Evolutionary conservation across 2,888 invertebrate species (phyloP).

Genomic region (Mantis religiosa): DNA sequence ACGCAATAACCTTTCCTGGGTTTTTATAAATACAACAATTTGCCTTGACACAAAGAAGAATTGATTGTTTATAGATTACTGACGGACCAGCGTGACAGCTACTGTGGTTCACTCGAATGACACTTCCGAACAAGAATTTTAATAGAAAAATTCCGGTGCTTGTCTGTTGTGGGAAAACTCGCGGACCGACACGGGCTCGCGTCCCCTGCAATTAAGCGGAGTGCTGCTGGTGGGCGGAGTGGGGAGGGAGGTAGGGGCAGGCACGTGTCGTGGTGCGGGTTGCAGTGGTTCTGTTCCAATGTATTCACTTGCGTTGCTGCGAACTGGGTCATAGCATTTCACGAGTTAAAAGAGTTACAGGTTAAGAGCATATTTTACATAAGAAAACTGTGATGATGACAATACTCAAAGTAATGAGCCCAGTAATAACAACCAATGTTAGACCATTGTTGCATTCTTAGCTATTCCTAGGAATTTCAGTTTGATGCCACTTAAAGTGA

Average conservation of each 20-base stretch:
- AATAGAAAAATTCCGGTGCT: background rate
- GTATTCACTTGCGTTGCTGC: background rate
- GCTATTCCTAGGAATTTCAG: too few species aligned
- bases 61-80: too few species aligned
- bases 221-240: background rate
- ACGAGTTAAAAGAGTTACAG: background rate
- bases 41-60: too few species aligned
- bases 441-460: too few species aligned
- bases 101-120: background rate
- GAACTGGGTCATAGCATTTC: background rate
- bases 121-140: background rate
- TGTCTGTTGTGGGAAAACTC: background rate
- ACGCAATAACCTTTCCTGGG: too few species aligned
- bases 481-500: too few species aligned
- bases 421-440: too few species aligned
- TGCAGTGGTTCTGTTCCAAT: slow-evolving; percentile 1
- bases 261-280: slow-evolving; percentile 16
- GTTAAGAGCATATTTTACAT: too few species aligned
- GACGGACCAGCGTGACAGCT: too few species aligned
- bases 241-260: background rate
- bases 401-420: too few species aligned
- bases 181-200: background rate
- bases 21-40: too few species aligned
- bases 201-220: background rate
- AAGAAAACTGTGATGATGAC: too few species aligned